Percentiles rank a stretch among this genome's conserved stretches.
Conservation (phyloP, 2,797 vertebrate genomes). For the Somateria mollissima region DNA sequence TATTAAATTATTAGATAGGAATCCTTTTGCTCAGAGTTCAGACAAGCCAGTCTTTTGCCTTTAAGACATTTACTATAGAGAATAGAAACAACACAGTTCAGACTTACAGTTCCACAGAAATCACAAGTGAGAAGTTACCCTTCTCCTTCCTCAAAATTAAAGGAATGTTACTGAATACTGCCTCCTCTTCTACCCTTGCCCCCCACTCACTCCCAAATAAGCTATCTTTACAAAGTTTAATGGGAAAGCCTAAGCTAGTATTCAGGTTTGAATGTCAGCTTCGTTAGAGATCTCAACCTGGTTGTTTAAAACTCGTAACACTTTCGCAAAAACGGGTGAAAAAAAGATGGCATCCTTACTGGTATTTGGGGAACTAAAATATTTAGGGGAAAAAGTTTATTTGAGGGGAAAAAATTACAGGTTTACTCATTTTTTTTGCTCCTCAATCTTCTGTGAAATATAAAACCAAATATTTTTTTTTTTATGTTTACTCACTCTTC, state of each 20-base stretch:
- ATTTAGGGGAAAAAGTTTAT: neutral
- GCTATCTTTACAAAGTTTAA: neutral
- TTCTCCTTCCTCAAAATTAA: neutral
- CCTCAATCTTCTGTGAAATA: neutral
- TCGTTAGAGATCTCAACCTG: neutral
- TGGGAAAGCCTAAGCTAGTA: neutral
- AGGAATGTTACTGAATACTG: neutral
- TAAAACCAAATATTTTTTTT: neutral
- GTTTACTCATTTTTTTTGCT: neutral
- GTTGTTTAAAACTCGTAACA: neutral
- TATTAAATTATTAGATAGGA: neutral
- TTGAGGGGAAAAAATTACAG: neutral
- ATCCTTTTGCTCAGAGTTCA: neutral
- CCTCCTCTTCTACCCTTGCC: neutral
- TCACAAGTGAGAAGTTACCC: neutral
- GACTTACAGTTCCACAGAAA: neutral
- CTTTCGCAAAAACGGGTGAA: neutral
- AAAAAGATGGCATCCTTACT: neutral
- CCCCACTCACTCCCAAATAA: neutral
- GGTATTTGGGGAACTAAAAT: neutral
- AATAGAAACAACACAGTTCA: neutral
- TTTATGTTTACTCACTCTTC: neutral
- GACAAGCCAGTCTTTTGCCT: neutral
- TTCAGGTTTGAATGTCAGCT: neutral
- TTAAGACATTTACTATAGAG: neutral